A percentile compares a stretch with the other conserved stretches of the same genome.
Conservation (phyloP, 2,797 vertebrate genomes). For the Buphagus erythrorhynchus region DNA sequence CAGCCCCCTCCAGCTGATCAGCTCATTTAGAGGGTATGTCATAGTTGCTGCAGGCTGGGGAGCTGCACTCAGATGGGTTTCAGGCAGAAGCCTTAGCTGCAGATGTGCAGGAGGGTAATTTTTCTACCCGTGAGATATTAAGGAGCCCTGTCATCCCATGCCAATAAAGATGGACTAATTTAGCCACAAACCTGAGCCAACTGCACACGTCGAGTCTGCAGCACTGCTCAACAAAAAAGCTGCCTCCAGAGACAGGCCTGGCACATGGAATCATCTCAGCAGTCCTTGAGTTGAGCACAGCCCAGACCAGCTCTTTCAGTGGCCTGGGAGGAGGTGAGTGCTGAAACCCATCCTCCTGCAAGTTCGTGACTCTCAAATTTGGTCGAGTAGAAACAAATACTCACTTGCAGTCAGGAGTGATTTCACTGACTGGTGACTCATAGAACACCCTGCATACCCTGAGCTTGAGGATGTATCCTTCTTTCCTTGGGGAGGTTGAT, state of each 20-base stretch:
- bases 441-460: accelerated
- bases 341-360: not conserved
- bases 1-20: constrained; percentile 31
- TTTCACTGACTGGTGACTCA: not conserved
- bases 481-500: not conserved
- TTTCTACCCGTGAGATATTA: constrained; percentile 9
- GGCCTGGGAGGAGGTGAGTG: not conserved
- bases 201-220: not conserved
- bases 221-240: not conserved
- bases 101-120: constrained; percentile 31
- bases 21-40: constrained; percentile 6
- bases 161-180: constrained; percentile 64
- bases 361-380: not conserved
- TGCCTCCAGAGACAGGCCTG: not conserved
- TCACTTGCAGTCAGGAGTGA: not conserved
- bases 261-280: not conserved
- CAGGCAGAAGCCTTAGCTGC: not conserved
- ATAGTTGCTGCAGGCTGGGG: not conserved
- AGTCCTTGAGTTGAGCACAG: not conserved
- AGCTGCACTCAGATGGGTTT: not conserved
- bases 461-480: not conserved
- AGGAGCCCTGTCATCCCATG: constrained; percentile 51
- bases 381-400: not conserved
- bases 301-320: not conserved
- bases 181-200: constrained; percentile 22